A percentile compares a stretch with the other conserved stretches of the same genome.
Evolutionary conservation across 2,113 vertebrate genomes (phyloP).

Genomic region (Microcebus murinus): DNA sequence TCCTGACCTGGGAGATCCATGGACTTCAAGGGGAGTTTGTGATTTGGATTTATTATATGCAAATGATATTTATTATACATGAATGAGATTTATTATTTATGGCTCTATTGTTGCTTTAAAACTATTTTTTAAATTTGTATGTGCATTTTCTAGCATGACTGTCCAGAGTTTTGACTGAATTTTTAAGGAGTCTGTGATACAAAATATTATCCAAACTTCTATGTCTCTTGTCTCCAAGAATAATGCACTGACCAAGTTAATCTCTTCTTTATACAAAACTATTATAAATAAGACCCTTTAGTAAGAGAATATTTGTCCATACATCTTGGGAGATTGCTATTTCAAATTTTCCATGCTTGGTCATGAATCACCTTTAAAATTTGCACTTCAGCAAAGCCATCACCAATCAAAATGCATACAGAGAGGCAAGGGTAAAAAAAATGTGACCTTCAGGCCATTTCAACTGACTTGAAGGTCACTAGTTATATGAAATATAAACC

Average conservation of each 20-base stretch:
- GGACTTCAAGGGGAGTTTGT: neutral
- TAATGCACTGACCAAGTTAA: neutral
- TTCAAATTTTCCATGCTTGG: neutral
- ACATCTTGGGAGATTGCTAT: neutral
- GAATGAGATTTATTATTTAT: neutral
- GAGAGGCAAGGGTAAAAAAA: neutral
- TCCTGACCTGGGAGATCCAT: neutral
- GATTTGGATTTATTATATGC: neutral
- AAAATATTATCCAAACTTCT: neutral
- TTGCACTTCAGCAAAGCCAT: neutral
- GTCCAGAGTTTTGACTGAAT: neutral
- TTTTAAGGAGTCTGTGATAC: neutral
- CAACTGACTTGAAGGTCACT: conserved; percentile 1
- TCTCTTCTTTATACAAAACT: neutral
- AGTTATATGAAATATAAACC: conserved; percentile 2
- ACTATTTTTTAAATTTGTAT: neutral
- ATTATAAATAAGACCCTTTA: neutral
- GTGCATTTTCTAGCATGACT: neutral
- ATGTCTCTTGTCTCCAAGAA: neutral
- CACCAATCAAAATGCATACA: neutral
- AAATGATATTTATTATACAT: no score
- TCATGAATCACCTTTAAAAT: conserved; percentile 25
- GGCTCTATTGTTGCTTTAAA: neutral
- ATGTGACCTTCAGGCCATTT: neutral
- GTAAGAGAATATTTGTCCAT: neutral